Evolutionary conservation across 2,113 vertebrate genomes (phyloP).

Genomic region (Prunella fulvescens): DNA sequence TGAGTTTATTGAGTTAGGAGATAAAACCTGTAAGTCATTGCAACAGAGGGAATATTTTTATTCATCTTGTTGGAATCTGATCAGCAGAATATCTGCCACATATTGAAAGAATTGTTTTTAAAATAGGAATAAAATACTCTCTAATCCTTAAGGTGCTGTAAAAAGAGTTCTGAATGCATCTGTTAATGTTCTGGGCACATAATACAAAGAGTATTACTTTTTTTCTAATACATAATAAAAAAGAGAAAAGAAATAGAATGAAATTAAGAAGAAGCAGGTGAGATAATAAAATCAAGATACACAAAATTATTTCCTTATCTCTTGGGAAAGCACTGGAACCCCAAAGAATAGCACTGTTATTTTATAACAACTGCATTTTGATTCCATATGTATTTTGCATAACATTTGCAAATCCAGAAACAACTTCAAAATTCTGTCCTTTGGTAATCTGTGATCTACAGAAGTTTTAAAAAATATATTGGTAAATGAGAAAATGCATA

Average conservation of each 20-base stretch:
- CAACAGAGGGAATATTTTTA: constrained; percentile 37
- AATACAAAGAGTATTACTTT: background rate
- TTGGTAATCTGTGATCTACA: background rate
- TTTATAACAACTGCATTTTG: background rate
- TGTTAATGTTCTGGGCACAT: constrained; percentile 23
- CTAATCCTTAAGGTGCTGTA: constrained; percentile 1
- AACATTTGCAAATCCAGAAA: background rate
- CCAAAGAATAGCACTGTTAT: background rate
- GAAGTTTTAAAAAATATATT: background rate
- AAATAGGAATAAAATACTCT: constrained; percentile 32
- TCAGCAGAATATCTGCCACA: constrained; percentile 23
- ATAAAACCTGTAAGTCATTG: constrained; percentile 32
- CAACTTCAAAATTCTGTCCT: background rate
- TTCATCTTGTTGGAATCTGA: constrained; percentile 38
- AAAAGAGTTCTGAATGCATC: constrained; percentile 21
- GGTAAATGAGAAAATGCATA: background rate
- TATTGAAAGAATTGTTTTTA: constrained; percentile 38
- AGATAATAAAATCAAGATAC: background rate
- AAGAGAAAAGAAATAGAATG: background rate
- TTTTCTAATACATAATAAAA: background rate
- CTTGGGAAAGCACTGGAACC: background rate
- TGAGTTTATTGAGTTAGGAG: background rate
- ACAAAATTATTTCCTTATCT: background rate
- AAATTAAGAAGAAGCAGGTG: background rate
- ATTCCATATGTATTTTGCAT: background rate